Percentiles rank a stretch among this genome's conserved stretches.
Evolutionary conservation across 2,113 vertebrate genomes (phyloP).

Genomic region (Megaleporinus macrocephalus): DNA sequence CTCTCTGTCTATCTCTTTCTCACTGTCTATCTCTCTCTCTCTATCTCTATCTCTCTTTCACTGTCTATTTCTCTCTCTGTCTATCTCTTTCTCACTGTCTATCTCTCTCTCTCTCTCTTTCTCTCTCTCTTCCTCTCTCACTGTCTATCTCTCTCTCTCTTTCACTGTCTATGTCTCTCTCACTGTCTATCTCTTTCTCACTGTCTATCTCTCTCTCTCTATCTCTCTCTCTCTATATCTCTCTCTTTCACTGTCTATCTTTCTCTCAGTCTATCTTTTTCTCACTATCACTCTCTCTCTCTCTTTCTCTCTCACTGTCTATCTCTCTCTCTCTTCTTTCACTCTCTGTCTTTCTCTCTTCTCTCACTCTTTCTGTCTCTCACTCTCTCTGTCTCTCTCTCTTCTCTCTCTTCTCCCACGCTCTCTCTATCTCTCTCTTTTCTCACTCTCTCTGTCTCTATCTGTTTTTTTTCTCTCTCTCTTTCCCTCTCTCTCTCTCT

Average conservation of each 20-base stretch:
- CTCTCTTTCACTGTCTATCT: slow-evolving; percentile 65
- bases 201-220: no score
- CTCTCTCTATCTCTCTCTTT: slow-evolving; percentile 71
- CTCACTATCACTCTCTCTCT: no score
- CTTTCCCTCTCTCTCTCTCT: slow-evolving; percentile 64
- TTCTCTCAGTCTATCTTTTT: no score
- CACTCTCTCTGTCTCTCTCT: no score
- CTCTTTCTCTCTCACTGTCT: slow-evolving; percentile 70
- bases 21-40: slow-evolving; percentile 68
- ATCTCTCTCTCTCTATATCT: slow-evolving; percentile 2
- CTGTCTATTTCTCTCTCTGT: slow-evolving; percentile 64
- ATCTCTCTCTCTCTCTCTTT: no score
- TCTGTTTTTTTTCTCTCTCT: no score
- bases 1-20: no score
- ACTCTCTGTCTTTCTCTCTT: slow-evolving; percentile 68
- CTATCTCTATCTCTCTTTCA: slow-evolving; percentile 28
- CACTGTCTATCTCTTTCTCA: no score
- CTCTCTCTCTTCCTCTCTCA: slow-evolving; percentile 78
- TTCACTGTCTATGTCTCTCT: slow-evolving; percentile 65
- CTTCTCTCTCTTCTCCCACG: no score
- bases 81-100: slow-evolving; percentile 18
- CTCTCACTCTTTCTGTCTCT: slow-evolving; percentile 80
- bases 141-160: no score
- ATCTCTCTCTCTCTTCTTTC: no score
- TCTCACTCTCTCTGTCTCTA: slow-evolving; percentile 79